Evolutionary conservation across 2,797 vertebrate genomes (phyloP), one percentile per base, ranked within the genome.

Genomic region (Danio albolineatus): DNA sequence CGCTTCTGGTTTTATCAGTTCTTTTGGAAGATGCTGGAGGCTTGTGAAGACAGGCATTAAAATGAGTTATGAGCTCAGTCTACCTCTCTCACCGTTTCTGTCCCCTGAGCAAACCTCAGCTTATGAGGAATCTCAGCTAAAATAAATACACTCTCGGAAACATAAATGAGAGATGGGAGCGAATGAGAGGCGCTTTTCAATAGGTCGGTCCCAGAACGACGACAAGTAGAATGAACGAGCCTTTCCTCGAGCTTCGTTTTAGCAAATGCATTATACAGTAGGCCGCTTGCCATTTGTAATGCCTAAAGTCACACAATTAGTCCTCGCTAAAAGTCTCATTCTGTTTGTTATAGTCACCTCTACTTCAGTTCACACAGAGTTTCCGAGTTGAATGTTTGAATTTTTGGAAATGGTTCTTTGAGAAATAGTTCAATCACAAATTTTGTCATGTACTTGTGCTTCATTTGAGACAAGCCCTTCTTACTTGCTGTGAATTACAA

Each of bases 121-220:
- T 86, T 86, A 80, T 82, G 76, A 82, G 76, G 84, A 87, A 83
- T 82, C 83, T 75, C 76, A 66, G 78, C 85, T 86, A 75, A 89
- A 86, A 86, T 87, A 87, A 86, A 87, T 83, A 84, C 71, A 81
- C 84, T 83, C 83, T 85, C 75, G 61, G 70, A 85, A 85, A 79
- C 80, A 80, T 76, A 83, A 79, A 72, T n/a, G 56, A 74, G 74
- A 49, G 74, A 60, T 19, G 39, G 21, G 53, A 21, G 51, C 38
- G 13, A 21, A 19, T 12, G 56, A 61, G 10, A 49, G 21, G 13
- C 12, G n/a, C 6, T 74, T 60, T 61, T 19, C 9, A 44, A 72
- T n/a, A 16, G 17, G 53, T 21, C 10, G 70, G 7, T 39, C 17
- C 6, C 38, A 44, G 39, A 72, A 44, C 5, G 8, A n/a, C 16